These are phyloP conservation scores for Erythrolamprus reginae DNA, from an alignment of 2,113 vertebrate genomes.

Conservation along the genomic window DNA sequence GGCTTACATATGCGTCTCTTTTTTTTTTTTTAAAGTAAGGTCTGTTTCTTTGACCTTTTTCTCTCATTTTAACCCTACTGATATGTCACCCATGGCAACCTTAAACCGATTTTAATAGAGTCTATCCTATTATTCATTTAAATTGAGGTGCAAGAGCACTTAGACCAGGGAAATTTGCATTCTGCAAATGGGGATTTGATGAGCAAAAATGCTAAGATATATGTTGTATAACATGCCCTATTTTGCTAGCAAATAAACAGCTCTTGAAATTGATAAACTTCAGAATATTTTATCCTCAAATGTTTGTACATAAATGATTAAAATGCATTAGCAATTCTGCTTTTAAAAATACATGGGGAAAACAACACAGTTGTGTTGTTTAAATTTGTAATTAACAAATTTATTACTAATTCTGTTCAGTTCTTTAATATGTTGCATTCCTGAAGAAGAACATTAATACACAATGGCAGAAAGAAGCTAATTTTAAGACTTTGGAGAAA, in stretches of 20 bases:
- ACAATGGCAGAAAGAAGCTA: constrained; percentile 87
- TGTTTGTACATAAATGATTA: constrained; percentile 88
- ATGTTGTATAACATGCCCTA: constrained; percentile 86
- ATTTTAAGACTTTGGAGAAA: constrained; percentile 89
- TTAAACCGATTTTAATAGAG: constrained; percentile 87
- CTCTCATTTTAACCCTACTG: constrained; percentile 83
- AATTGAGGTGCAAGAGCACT: constrained; percentile 87
- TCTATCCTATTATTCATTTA: constrained; percentile 87
- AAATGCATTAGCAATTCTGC: constrained; percentile 83
- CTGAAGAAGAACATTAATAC: constrained; percentile 85
- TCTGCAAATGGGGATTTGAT: constrained; percentile 87
- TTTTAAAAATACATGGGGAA: constrained; percentile 80
- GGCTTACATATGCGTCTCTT: constrained; percentile 70
- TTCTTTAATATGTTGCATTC: constrained; percentile 85
- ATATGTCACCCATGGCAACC: constrained; percentile 85
- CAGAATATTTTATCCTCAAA: constrained; percentile 84
- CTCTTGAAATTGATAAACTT: constrained; percentile 87
- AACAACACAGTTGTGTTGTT: constrained; percentile 84
- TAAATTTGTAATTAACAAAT: constrained; percentile 91
- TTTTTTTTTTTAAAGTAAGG: constrained; percentile 73
- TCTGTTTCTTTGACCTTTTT: constrained; percentile 81
- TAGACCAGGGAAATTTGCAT: constrained; percentile 86
- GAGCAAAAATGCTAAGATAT: constrained; percentile 89
- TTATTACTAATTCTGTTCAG: constrained; percentile 86
- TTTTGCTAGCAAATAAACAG: constrained; percentile 85